These are phyloP conservation scores for Tauraco erythrolophus DNA, from an alignment of 2,113 vertebrate genomes.

Conservation along the genomic window DNA sequence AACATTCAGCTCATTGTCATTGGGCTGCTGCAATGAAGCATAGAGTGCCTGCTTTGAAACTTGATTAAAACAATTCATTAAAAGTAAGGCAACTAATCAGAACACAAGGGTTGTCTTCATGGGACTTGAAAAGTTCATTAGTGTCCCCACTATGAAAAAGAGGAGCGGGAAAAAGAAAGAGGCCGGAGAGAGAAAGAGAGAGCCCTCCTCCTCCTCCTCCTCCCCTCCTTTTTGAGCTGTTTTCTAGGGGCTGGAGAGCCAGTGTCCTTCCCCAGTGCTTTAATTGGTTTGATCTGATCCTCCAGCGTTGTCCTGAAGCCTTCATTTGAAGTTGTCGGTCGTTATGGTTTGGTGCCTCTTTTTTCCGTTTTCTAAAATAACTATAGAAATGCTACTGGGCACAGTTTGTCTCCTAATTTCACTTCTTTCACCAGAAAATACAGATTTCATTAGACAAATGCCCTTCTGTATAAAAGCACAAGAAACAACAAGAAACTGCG, in stretches of 20 bases:
- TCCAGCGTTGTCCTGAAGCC: neutral
- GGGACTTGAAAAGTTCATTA: constrained; percentile 67
- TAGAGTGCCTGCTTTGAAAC: constrained; percentile 72
- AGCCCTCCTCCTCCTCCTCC: neutral
- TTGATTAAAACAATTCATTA: constrained; percentile 79
- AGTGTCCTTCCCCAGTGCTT: neutral
- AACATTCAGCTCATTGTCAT: constrained; percentile 70
- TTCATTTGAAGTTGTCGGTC: neutral
- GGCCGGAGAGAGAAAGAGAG: neutral
- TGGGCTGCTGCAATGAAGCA: constrained; percentile 73
- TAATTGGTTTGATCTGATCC: constrained; percentile 24
- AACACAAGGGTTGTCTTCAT: constrained; percentile 61
- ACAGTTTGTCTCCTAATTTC: neutral
- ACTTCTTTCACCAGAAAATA: neutral
- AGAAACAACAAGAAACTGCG: neutral
- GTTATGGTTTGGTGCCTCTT: neutral
- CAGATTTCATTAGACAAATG: neutral
- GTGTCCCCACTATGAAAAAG: constrained; percentile 25
- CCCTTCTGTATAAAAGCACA: neutral
- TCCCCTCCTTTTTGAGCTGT: neutral
- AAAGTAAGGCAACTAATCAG: constrained; percentile 70
- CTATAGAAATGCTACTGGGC: neutral
- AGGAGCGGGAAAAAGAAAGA: constrained; percentile 2
- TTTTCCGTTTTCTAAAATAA: neutral
- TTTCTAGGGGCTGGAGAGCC: neutral